Evolutionary conservation across 2,888 invertebrate species (phyloP).

Genomic region (Nephrotoma appendiculata): DNA sequence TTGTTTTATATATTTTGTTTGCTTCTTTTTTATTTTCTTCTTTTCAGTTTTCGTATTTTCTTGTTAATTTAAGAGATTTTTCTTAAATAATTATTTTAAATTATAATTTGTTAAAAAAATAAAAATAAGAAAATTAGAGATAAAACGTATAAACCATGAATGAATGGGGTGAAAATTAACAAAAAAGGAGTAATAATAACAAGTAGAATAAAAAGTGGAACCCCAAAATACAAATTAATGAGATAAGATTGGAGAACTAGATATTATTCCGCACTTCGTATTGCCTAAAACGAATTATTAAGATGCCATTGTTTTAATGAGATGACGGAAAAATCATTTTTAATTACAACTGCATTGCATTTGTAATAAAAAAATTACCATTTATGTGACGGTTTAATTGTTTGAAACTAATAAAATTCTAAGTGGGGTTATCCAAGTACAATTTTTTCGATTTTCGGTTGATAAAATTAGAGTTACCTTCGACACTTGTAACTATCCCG

Average conservation of each 20-base stretch:
- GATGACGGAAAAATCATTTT: no score
- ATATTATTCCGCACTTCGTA: neutral
- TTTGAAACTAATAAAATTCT: no score
- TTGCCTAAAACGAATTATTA: no score
- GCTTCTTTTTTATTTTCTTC: neutral
- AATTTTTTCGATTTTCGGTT: no score
- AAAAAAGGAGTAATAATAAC: neutral
- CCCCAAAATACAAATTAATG: neutral
- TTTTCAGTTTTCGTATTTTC: neutral
- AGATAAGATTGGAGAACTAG: neutral
- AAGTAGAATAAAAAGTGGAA: neutral
- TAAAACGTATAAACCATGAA: neutral
- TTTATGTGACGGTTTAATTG: no score
- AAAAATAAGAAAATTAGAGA: neutral
- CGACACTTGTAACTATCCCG: no score
- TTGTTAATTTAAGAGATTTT: neutral
- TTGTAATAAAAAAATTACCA: no score
- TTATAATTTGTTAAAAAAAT: neutral
- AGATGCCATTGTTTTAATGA: no score
- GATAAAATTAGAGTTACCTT: no score
- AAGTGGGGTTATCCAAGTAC: no score
- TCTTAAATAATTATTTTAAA: neutral
- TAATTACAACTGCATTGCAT: no score
- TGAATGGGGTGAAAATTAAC: neutral
- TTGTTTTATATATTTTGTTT: neutral